phyloP scores from a whole-genome alignment of 2,113 vertebrate species.

The Chlamydotis undulata region DNA sequence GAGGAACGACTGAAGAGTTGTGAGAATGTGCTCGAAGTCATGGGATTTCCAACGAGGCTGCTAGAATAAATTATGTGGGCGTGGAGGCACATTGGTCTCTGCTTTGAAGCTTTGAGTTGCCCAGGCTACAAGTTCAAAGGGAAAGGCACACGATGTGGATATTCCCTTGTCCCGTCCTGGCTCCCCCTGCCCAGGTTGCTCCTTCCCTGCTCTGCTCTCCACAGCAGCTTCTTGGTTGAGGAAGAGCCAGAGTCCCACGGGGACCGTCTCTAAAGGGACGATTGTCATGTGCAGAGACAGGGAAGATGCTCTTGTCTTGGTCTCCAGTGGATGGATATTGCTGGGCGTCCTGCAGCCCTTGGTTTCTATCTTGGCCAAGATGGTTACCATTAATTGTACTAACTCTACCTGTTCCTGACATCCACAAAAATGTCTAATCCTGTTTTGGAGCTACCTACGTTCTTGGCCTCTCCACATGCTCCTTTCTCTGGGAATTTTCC shows the following conservation, averaged over 20 bases:
- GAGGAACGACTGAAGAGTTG: fast-evolving
- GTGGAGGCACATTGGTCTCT: fast-evolving
- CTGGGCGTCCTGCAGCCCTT: not conserved
- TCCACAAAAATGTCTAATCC: not conserved
- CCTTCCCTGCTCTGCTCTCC: not conserved
- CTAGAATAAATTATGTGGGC: not conserved
- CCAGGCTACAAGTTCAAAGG: fast-evolving
- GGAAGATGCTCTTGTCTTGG: not conserved
- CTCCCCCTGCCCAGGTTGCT: not conserved
- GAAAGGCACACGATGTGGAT: fast-evolving
- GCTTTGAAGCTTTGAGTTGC: not conserved
- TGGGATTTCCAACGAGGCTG: fast-evolving
- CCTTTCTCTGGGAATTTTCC: not conserved
- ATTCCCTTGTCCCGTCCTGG: not conserved
- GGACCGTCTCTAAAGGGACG: not conserved
- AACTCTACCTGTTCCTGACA: not conserved
- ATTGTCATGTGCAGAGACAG: fast-evolving
- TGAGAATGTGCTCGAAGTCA: not conserved
- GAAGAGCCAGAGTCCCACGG: not conserved
- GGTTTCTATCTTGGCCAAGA: not conserved
- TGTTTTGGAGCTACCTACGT: not conserved
- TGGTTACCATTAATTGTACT: not conserved
- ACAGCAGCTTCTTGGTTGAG: not conserved
- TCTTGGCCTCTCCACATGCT: not conserved
- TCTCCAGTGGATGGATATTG: not conserved